These are phyloP conservation scores for Pogonognathellus flavescens DNA, from an alignment of 1,140 invertebrate genomes.

Conservation along the genomic window DNA sequence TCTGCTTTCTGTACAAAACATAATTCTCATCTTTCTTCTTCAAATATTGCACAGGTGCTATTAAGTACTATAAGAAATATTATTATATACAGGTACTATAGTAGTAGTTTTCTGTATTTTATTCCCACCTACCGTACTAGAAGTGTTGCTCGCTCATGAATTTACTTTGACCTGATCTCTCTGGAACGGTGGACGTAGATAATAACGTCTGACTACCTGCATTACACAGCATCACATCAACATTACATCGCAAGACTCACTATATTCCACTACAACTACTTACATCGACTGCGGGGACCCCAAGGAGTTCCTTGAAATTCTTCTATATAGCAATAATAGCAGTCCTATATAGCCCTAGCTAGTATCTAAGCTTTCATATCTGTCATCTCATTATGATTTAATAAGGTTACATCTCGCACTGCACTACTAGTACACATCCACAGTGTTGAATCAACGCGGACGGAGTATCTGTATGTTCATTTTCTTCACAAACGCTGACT, in stretches of 20 bases:
- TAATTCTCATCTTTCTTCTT: too few relatives aligned
- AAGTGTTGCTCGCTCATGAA: neutral
- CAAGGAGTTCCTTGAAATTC: slow-evolving; percentile 6
- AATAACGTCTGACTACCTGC: slow-evolving; percentile 18
- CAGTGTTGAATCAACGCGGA: neutral
- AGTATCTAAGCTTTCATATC: slow-evolving; percentile 33
- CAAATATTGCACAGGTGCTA: too few relatives aligned
- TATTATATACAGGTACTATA: neutral
- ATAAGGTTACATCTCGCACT: slow-evolving; percentile 21
- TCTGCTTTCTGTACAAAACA: too few relatives aligned
- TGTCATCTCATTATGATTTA: slow-evolving; percentile 43
- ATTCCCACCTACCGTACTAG: neutral
- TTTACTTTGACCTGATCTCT: slow-evolving; percentile 2
- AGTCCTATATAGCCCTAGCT: neutral
- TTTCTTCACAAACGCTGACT: slow-evolving; percentile 15
- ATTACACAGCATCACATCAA: slow-evolving; percentile 30
- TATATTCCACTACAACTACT: too few relatives aligned
- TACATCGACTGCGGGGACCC: neutral
- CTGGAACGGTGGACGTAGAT: slow-evolving; percentile 4
- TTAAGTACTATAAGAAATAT: neutral
- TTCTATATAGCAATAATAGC: too few relatives aligned
- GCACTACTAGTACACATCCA: neutral
- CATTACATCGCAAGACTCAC: slow-evolving; percentile 6
- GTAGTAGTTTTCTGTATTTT: neutral
- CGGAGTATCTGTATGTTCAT: slow-evolving; percentile 5